phyloP scores from a whole-genome alignment of 2,888 invertebrate genomes.

The Bedellia somnulentella region DNA sequence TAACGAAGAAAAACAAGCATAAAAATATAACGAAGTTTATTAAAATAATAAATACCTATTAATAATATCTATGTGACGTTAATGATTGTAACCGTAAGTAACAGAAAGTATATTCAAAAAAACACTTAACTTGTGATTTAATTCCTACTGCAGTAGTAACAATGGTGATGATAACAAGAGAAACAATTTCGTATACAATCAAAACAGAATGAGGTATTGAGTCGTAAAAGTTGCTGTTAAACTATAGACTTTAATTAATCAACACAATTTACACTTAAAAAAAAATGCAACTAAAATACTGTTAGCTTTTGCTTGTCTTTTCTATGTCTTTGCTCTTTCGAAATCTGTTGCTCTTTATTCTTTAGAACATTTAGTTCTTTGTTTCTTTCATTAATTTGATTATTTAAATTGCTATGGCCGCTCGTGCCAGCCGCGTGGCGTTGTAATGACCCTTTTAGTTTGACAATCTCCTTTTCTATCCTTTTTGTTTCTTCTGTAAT shows the following conservation, averaged over 20 bases:
- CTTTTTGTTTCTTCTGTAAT: conserved; percentile 71
- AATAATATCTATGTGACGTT: too few relatives aligned
- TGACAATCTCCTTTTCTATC: conserved; percentile 67
- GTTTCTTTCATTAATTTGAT: conserved; percentile 63
- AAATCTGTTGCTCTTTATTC: conserved; percentile 64
- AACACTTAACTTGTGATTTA: too few relatives aligned
- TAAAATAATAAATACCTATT: too few relatives aligned
- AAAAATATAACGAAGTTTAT: too few relatives aligned
- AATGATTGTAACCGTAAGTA: too few relatives aligned
- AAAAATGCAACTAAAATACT: conserved; percentile 61
- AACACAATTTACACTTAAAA: too few relatives aligned
- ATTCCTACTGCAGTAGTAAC: too few relatives aligned
- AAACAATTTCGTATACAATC: background rate
- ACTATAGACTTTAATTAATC: too few relatives aligned
- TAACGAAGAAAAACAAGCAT: too few relatives aligned
- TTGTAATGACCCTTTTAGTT: conserved; percentile 65
- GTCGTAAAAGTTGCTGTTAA: too few relatives aligned
- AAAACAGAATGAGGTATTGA: too few relatives aligned
- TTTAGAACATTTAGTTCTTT: conserved; percentile 63
- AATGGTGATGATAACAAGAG: background rate
- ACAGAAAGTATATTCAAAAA: too few relatives aligned
- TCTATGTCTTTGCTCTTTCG: conserved; percentile 70
- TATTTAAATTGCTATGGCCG: conserved; percentile 62
- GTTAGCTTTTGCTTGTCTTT: conserved; percentile 76
- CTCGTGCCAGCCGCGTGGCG: conserved; percentile 64